Evolutionary conservation across 2,888 invertebrate genomes (phyloP), one percentile per base, ranked within the genome.

Genomic region (Pomacea canaliculata): DNA sequence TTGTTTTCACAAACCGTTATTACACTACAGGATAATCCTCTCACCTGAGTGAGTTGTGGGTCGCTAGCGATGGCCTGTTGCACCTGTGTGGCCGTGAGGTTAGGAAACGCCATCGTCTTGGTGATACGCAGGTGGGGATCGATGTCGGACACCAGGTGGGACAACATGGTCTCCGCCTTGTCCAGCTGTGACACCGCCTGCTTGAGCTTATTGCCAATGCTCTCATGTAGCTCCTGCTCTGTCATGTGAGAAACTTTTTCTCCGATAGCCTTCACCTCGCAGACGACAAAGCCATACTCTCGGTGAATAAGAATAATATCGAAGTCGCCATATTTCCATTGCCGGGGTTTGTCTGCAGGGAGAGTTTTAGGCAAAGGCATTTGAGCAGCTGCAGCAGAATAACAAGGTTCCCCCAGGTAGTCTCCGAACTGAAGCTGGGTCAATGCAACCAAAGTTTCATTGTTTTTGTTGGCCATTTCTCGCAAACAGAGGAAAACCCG

Each of bases 391-490:
- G 63, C 63, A 7, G 63, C 63, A 27, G 63, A 12, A 8, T 63
- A 63, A 27, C 63, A 63, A 27, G 63, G 63, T 1, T 23, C 27
- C 0, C 19, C 19, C 23, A 63, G 63, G 63, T 63, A 63, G 63
- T 63, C 63, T 27, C 63, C 63, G 63, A 63, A 63, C 27, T 63
- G 13, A n/a, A 63, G 63, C 63, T 63, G 63, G 63, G 16, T 63
- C 63, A 19, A 18, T 23, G 10, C 63, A n/a, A 63, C 63, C 63
- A 63, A 23, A n/a, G 19, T 19, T 27, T 63, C 63, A 7, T 56
- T 16, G 16, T 16, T 56, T 56, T 16, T 56, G 23, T 63, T 19
- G 16, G 19, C 4, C 63, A 63, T n/a, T 19, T 19, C 27, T 27
- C 27, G 23, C 27, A 63, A 19, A 8, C 63, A 63, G 63, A 63